A percentile compares a stretch with the other conserved stretches of the same genome.
These are phyloP conservation scores for Masnerella sp. DNA, from an alignment of 2,888 invertebrate species.

Conservation along the genomic window DNA sequence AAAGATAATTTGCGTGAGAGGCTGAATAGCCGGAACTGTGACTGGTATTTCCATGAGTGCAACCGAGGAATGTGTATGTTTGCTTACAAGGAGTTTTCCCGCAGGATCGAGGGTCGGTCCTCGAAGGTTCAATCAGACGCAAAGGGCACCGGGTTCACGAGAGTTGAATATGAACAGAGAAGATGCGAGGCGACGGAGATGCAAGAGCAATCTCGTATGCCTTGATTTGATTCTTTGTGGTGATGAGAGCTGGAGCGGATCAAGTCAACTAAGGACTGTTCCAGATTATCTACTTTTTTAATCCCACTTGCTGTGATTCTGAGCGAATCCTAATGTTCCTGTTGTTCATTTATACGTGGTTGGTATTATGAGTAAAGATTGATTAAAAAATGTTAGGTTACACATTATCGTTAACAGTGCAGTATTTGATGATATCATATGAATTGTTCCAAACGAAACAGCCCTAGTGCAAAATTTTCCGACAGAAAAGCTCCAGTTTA, in stretches of 20 bases:
- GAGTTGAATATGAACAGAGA: constrained; percentile 66
- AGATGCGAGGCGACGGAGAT: constrained; percentile 57
- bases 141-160: constrained; percentile 67
- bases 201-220: constrained; percentile 64
- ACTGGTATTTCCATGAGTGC: constrained; percentile 63
- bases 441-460: no score
- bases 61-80: constrained; percentile 55
- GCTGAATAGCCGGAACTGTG: constrained; percentile 63
- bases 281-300: constrained; percentile 68
- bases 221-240: constrained; percentile 71
- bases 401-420: no score
- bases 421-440: no score
- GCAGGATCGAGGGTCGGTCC: constrained; percentile 60
- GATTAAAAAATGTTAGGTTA: no score
- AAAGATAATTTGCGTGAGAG: constrained; percentile 59
- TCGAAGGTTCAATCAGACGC: constrained; percentile 69
- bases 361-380: no score
- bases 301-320: constrained; percentile 58
- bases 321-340: constrained; percentile 34
- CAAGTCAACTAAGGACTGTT: constrained; percentile 71
- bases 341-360: constrained; percentile 59
- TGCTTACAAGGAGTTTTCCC: constrained; percentile 61
- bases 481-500: no score
- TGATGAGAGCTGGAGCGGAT: constrained; percentile 72
- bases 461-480: no score